These are phyloP conservation scores for Nomada lathburiana DNA, from an alignment of 2,888 invertebrate species.

Conservation along the genomic window DNA sequence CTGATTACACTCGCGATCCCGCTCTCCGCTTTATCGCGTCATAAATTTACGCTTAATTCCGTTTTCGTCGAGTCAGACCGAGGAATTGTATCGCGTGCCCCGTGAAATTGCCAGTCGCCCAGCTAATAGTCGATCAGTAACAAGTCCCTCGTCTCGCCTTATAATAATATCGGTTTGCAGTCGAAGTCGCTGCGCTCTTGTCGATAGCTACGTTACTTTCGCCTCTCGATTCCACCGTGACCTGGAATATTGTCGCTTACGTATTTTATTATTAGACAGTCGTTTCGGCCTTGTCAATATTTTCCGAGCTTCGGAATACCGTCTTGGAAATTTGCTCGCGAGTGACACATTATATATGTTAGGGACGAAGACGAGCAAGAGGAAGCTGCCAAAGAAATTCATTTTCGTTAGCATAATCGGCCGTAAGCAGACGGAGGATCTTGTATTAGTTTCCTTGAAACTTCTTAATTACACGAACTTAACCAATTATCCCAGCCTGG, in stretches of 20 bases:
- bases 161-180: neutral
- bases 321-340: too few species aligned
- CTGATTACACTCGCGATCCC: slow-evolving; percentile 37
- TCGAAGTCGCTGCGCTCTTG: neutral
- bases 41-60: slow-evolving; percentile 51
- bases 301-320: too few species aligned
- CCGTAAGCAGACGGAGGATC: neutral
- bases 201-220: neutral
- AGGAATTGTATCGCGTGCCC: slow-evolving; percentile 7
- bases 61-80: slow-evolving; percentile 37
- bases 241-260: neutral
- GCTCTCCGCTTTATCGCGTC: slow-evolving; percentile 37
- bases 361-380: neutral
- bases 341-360: too few species aligned
- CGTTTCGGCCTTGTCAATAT: too few species aligned
- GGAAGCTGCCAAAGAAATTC: slow-evolving; percentile 13
- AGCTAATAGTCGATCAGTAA: slow-evolving; percentile 49
- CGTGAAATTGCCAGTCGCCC: slow-evolving; percentile 33
- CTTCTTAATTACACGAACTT: slow-evolving; percentile 64
- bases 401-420: slow-evolving; percentile 48
- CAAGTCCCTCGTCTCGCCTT: neutral
- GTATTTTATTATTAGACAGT: neutral
- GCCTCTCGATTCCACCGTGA: neutral
- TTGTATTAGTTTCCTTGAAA: slow-evolving; percentile 30
- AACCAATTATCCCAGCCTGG: slow-evolving; percentile 57